Evolutionary conservation across 2,888 invertebrate genomes (phyloP), one percentile per base, ranked within the genome.

Genomic region (Sminthurides aquaticus): DNA sequence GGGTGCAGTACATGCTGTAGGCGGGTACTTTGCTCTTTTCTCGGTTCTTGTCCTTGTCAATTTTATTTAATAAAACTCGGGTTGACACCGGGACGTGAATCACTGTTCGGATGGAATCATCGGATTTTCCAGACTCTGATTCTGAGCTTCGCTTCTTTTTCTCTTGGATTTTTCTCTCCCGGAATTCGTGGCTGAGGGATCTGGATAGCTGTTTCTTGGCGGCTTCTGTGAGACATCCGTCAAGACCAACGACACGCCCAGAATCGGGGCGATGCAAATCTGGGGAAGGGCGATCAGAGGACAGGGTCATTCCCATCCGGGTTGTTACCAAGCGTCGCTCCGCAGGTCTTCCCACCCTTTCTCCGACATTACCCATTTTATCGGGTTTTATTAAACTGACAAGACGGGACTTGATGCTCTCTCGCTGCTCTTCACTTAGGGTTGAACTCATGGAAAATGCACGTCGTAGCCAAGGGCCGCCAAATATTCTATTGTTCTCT

Each of bases 191-290:
- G 72, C 90, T 86, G 3, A 90, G 79, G 1, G 84, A 85, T 78
- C 87, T 84, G 0, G 89, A 89, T 60, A 90, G 80, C 71, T 84
- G 82, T 75, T 85, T 84, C 75, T 90, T 90, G 74, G 90, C 89
- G 34, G 81, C 82, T 79, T 90, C 89, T 52, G 84, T 84, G 75
- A 82, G 73, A 34, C 65, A 68, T 3, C 74, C 74, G 58, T 74
- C 71, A n/a, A 67, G 62, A 26, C 71, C 71, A 56, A 73, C 62
- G 28, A 69, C 68, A 22, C 68, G 43, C 18, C 69, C 69, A 20
- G 3, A 15, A 25, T 67, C 65, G 2, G 69, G 67, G 8, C 67
- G 56, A 34, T 67, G 64, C 24, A 66, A 26, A 18, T 29, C 34
- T n/a, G 64, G 3, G 0, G 58, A 48, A 3, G 57, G 27, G 1